These are phyloP conservation scores for Coecobrya sp. DNA, from an alignment of 2,888 invertebrate genomes.

Conservation along the genomic window DNA sequence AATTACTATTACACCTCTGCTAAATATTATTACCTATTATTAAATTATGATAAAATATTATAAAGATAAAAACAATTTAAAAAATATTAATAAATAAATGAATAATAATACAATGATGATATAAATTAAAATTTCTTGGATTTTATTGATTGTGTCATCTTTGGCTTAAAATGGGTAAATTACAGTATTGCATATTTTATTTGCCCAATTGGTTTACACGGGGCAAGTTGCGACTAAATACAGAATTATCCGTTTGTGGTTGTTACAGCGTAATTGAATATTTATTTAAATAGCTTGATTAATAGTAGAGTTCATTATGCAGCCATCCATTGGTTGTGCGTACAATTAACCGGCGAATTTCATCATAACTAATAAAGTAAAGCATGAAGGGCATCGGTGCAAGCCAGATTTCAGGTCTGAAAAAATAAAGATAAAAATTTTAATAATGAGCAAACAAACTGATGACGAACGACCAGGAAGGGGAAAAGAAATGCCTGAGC, in stretches of 20 bases:
- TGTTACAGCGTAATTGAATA: slow-evolving; percentile 3
- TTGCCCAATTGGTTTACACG: not conserved
- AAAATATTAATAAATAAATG: slow-evolving; percentile 17
- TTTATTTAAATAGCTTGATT: not conserved
- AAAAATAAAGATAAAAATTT: slow-evolving; percentile 2
- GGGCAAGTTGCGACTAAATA: slow-evolving; percentile 30
- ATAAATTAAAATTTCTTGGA: not conserved
- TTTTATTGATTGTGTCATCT: not conserved
- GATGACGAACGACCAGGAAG: not conserved
- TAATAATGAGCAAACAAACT: not conserved
- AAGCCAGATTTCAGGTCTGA: slow-evolving; percentile 88
- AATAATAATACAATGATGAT: not conserved
- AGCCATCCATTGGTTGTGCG: slow-evolving; percentile 72
- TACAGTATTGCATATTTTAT: too few relatives aligned
- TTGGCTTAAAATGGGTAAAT: too few relatives aligned
- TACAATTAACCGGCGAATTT: slow-evolving; percentile 87
- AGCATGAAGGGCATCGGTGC: slow-evolving; percentile 89
- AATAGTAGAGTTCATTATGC: slow-evolving; percentile 73
- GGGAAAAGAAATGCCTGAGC: not conserved
- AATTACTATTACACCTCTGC: not conserved
- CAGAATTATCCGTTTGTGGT: not conserved
- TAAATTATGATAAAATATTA: slow-evolving; percentile 3
- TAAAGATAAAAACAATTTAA: slow-evolving; percentile 4
- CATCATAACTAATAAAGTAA: slow-evolving; percentile 89
- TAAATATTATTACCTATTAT: not conserved